Evolutionary conservation across 2,888 invertebrate genomes (phyloP), one percentile per base, ranked within the genome.

Genomic region (Erebia aethiops): DNA sequence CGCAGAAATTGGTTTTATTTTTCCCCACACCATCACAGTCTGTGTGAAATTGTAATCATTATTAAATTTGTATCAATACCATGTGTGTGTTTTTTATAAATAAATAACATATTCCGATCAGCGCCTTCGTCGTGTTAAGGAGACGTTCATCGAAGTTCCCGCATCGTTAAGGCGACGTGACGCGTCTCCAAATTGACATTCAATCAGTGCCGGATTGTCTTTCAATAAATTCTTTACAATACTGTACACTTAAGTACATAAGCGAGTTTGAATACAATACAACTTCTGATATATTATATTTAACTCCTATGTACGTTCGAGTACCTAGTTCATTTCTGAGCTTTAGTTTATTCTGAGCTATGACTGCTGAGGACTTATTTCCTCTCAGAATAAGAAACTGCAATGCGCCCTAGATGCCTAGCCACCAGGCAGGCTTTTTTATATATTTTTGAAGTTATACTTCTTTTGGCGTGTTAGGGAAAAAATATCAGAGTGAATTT

Each of bases 121-220:
- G 46, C 62, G 69, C 71, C 51, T 35, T 56, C 67, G 18, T 66
- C 67, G 63, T 67, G 69, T 63, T 67, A 72, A 72, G 63, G 69
- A 66, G 67, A 57, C 63, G 71, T 41, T 60, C 57, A 54, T 64
- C 61, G 52, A 57, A 64, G 58, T 67, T 54, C n/a, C 67, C 56
- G 57, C 68, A 35, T 71, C 69, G 71, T 71, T 69, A 69, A 71
- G 69, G 81, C 66, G 65, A 74, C 72, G 74, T 70, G 69, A 82
- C 81, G 80, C 81, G 80, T 69, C 65, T 69, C 81, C 80, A 90
- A 92, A 92, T 91, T 92, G 90, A 89, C 89, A 92, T 92, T 91
- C 91, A 91, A 91, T 91, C 91, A 91, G 89, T 86, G 90, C 85
- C 83, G 87, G 88, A 91, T 91, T 91, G 91, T 91, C 91, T 91